Evolutionary conservation across 2,113 vertebrate species (phyloP).

Genomic region (Leptobrachium leishanense): DNA sequence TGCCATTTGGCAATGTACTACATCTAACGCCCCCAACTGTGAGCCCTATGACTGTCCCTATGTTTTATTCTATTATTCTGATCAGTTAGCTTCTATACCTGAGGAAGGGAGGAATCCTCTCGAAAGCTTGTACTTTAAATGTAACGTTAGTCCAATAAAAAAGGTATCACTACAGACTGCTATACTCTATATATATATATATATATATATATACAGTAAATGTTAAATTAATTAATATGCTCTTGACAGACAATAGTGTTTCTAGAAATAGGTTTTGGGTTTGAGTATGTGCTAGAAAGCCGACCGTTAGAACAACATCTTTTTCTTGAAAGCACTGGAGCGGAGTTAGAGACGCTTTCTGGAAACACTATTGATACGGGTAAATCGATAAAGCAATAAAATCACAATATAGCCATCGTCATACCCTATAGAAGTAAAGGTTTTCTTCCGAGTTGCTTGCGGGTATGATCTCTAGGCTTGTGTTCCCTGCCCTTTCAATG

Average conservation of each 20-base stretch:
- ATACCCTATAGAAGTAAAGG: slow-evolving; percentile 70
- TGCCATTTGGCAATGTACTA: too few species aligned
- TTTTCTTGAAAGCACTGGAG: slow-evolving; percentile 67
- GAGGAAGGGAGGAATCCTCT: too few species aligned
- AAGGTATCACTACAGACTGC: too few species aligned
- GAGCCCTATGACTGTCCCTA: too few species aligned
- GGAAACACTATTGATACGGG: slow-evolving; percentile 81
- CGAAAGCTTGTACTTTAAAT: too few species aligned
- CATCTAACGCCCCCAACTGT: too few species aligned
- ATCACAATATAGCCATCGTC: slow-evolving; percentile 82
- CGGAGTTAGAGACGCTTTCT: slow-evolving; percentile 73
- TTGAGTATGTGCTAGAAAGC: slow-evolving; percentile 77
- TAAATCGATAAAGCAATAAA: slow-evolving; percentile 85
- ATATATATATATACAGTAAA: slow-evolving; percentile 50
- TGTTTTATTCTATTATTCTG: too few species aligned
- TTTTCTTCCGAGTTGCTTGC: slow-evolving; percentile 62
- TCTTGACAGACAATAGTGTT: slow-evolving; percentile 72
- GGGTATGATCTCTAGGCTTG: slow-evolving; percentile 70
- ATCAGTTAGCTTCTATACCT: too few species aligned
- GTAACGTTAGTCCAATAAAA: too few species aligned
- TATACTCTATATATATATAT: slow-evolving; percentile 52
- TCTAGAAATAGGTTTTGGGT: slow-evolving; percentile 74
- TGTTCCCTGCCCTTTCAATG: slow-evolving; percentile 43
- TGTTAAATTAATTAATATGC: slow-evolving; percentile 42
- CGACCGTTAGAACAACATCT: slow-evolving; percentile 56